A percentile compares a stretch with the other conserved stretches of the same genome.
Conservation (phyloP, 92 coral and sea anemone species). For the Porites lobata region DNA sequence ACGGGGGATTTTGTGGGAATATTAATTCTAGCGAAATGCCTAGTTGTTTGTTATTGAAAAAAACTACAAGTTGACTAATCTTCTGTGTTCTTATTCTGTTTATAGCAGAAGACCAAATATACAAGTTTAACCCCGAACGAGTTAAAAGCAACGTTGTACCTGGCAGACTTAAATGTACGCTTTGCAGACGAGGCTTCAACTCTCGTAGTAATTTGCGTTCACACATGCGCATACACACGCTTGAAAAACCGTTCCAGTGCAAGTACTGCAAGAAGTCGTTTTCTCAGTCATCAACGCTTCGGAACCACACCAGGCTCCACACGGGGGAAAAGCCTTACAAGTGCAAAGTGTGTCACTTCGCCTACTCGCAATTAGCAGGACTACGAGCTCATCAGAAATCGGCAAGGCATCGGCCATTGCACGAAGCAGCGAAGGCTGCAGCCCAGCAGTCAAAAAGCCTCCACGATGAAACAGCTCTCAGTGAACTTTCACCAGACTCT, state of each 20-base stretch:
- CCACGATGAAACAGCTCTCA: slow-evolving; percentile 33
- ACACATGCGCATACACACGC: slow-evolving; percentile 99
- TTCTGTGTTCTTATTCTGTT: slow-evolving; percentile 19
- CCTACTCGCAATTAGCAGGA: slow-evolving; percentile 99
- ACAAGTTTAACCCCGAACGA: slow-evolving; percentile 77
- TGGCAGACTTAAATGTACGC: slow-evolving; percentile 94
- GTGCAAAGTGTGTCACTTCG: slow-evolving; percentile 98
- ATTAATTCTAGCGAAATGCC: slow-evolving; percentile 30
- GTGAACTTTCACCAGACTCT: slow-evolving; percentile 50
- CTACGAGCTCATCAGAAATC: slow-evolving; percentile 98
- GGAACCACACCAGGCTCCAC: slow-evolving; percentile 97
- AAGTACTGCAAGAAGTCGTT: slow-evolving; percentile 98
- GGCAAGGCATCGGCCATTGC: slow-evolving; percentile 90
- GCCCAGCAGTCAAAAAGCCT: slow-evolving; percentile 23
- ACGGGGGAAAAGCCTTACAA: slow-evolving; percentile 99
- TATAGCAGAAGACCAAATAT: slow-evolving; percentile 71
- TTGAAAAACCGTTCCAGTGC: slow-evolving; percentile 99
- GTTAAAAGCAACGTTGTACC: slow-evolving; percentile 73
- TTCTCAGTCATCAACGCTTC: slow-evolving; percentile 97
- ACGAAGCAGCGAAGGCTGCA: slow-evolving; percentile 49
- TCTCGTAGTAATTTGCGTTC: slow-evolving; percentile 98
- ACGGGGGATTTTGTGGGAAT: slow-evolving; percentile 22
- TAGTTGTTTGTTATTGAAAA: slow-evolving; percentile 30
- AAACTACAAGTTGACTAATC: slow-evolving; percentile 6
- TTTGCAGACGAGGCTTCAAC: slow-evolving; percentile 97